phyloP scores from a whole-genome alignment of 2,888 invertebrate genomes.

The Heliconius hortense region DNA sequence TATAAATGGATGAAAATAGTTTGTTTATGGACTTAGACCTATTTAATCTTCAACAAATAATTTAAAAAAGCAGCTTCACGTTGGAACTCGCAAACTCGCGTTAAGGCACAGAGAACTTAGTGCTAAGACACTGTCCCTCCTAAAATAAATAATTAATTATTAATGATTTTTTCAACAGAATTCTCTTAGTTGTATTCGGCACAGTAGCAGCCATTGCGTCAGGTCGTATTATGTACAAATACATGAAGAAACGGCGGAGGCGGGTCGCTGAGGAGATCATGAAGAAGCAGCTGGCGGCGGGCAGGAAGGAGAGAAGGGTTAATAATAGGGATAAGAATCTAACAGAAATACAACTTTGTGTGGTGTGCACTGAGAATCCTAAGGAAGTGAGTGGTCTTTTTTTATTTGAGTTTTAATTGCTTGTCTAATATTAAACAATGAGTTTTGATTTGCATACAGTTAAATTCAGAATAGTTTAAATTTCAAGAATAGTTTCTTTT shows the following conservation, averaged over 20 bases:
- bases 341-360: constrained; percentile 86
- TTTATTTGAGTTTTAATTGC: background rate
- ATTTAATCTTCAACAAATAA: too few relatives aligned
- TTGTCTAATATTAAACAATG: background rate
- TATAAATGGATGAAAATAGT: too few relatives aligned
- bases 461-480: too few relatives aligned
- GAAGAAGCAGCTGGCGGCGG: constrained; percentile 84
- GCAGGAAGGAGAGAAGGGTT: constrained; percentile 85
- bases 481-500: background rate
- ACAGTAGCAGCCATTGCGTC: constrained; percentile 79
- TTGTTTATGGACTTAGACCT: too few relatives aligned
- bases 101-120: too few relatives aligned
- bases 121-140: too few relatives aligned
- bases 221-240: constrained; percentile 79
- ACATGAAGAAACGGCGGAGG: constrained; percentile 72
- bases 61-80: too few relatives aligned
- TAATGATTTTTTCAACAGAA: constrained; percentile 56
- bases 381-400: constrained; percentile 83
- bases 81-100: too few relatives aligned
- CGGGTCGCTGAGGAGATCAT: constrained; percentile 81
- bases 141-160: background rate
- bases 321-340: constrained; percentile 84
- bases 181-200: constrained; percentile 80
- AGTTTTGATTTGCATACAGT: background rate
- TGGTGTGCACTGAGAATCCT: constrained; percentile 92